Evolutionary conservation across 2,888 invertebrate species (phyloP).

Genomic region (Epistrophella euchroma): DNA sequence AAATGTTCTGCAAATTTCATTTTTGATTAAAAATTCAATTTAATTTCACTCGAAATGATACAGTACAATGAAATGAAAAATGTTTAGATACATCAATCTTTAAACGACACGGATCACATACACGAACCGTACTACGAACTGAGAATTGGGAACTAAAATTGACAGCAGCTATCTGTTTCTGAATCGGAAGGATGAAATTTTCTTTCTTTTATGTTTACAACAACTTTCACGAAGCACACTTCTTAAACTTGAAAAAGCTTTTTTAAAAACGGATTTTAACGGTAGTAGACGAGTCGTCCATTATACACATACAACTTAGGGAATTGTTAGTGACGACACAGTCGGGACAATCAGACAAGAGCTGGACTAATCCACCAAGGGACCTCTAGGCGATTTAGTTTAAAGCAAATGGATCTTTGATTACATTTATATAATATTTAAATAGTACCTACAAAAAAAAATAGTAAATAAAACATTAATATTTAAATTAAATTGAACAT

Average conservation of each 20-base stretch:
- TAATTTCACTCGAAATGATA: conserved; percentile 40
- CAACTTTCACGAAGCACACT: conserved; percentile 41
- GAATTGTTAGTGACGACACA: neutral
- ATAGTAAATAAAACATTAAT: too few species aligned
- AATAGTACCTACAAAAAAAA: too few species aligned
- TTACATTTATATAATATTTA: too few species aligned
- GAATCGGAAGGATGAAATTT: conserved; percentile 24
- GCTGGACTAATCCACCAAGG: neutral
- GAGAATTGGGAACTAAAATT: conserved; percentile 31
- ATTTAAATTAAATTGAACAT: too few species aligned
- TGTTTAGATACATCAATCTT: conserved; percentile 46
- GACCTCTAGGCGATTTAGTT: neutral
- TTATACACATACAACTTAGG: neutral
- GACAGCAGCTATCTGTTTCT: conserved; percentile 46
- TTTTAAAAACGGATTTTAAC: neutral
- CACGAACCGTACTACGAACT: conserved; percentile 65
- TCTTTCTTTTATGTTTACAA: conserved; percentile 29
- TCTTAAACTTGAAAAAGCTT: conserved; percentile 4
- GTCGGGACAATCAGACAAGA: neutral
- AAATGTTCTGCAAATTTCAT: conserved; percentile 97
- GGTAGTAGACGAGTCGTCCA: neutral
- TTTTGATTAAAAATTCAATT: conserved; percentile 72
- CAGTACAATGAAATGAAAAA: conserved; percentile 51
- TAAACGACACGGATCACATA: conserved; percentile 54
- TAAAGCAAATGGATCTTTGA: too few species aligned